A percentile compares a stretch with the other conserved stretches of the same genome.
Conservation (phyloP, 2,797 vertebrate species). For the Mus spretus region DNA sequence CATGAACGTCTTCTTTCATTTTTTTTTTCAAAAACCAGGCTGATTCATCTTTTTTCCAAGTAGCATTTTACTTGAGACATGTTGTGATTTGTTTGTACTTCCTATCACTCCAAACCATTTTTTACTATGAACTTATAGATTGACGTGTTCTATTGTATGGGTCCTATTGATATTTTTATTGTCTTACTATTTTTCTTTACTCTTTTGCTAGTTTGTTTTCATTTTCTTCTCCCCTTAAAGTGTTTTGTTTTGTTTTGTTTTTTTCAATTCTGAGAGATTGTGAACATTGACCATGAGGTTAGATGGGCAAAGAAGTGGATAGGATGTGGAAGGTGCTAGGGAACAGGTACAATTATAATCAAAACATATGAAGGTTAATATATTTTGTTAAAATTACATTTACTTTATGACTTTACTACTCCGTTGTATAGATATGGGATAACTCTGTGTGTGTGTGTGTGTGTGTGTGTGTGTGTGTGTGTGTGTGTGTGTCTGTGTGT, state of each 20-base stretch:
- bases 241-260: not conserved
- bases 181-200: not conserved
- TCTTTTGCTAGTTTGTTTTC: not conserved
- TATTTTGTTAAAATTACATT: not conserved
- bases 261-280: not conserved
- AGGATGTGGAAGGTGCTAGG: not conserved
- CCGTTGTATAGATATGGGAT: not conserved
- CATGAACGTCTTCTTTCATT: not conserved
- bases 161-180: not conserved
- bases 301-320: not conserved
- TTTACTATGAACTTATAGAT: not conserved
- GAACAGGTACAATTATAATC: no score
- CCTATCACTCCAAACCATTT: not conserved
- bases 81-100: not conserved
- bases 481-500: not conserved
- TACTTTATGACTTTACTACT: not conserved
- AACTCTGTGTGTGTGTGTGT: not conserved
- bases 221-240: not conserved
- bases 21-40: not conserved
- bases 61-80: not conserved
- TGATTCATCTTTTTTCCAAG: not conserved
- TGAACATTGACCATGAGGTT: not conserved
- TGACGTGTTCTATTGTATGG: not conserved
- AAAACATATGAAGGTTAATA: not conserved
- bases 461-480: not conserved